phyloP scores from a whole-genome alignment of 2,797 vertebrate species.

The Rhynchotus rufescens region DNA sequence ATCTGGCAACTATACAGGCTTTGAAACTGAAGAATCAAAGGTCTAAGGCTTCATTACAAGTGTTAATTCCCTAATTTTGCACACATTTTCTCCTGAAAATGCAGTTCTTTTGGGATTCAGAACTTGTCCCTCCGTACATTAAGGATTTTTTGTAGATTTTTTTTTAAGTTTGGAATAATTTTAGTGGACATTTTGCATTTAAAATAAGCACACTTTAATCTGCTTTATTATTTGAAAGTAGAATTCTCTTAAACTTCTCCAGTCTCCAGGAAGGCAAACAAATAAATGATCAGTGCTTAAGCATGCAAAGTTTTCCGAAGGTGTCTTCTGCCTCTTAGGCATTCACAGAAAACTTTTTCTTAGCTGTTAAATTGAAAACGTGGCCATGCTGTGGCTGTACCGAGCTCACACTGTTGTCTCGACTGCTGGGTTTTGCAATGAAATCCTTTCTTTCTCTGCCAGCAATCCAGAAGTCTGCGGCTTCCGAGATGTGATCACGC shows the following conservation, averaged over 20 bases:
- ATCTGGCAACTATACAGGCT: not conserved
- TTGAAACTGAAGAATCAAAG: not conserved
- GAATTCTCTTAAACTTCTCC: not conserved
- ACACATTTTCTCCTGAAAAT: not conserved
- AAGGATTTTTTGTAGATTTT: not conserved
- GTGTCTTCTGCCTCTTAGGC: not conserved
- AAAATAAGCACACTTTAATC: not conserved
- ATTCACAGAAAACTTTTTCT: not conserved
- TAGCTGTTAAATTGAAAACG: not conserved
- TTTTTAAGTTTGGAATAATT: not conserved
- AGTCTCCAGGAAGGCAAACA: not conserved
- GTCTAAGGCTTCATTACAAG: not conserved
- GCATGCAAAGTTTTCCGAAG: not conserved
- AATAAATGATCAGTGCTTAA: not conserved
- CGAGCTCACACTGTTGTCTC: not conserved
- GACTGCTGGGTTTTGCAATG: not conserved
- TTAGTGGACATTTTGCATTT: not conserved
- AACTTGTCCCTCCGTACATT: no score
- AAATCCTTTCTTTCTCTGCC: not conserved
- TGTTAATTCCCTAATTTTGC: not conserved
- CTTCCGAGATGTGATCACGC: not conserved
- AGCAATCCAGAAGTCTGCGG: not conserved
- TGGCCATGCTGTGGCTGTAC: not conserved
- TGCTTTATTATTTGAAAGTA: not conserved
- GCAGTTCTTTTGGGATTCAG: not conserved